Conservation (phyloP, 2,113 vertebrate species). For the Toxotes chatareus region DNA sequence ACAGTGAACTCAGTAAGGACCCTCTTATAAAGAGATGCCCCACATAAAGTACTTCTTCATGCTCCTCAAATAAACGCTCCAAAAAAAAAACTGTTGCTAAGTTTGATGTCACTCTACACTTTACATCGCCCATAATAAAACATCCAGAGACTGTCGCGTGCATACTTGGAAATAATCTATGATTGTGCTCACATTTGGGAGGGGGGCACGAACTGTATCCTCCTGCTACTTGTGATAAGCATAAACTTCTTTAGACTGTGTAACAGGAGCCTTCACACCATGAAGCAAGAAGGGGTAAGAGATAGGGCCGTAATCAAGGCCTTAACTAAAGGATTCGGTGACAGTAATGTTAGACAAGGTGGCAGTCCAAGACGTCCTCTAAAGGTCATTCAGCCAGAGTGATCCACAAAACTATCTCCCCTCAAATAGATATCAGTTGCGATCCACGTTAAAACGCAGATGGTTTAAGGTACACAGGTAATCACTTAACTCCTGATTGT, state of each 20-base stretch:
- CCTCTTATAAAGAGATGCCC: slow-evolving; percentile 18
- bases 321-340: slow-evolving; percentile 84
- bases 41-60: background rate
- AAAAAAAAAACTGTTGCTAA: slow-evolving; percentile 20
- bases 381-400: slow-evolving; percentile 77
- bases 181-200: slow-evolving; percentile 50
- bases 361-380: slow-evolving; percentile 68
- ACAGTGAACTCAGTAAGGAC: background rate
- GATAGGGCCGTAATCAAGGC: slow-evolving; percentile 81
- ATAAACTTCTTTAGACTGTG: slow-evolving; percentile 66
- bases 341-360: slow-evolving; percentile 81
- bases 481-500: slow-evolving; percentile 41
- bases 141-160: background rate
- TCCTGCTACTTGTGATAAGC: slow-evolving; percentile 59
- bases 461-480: slow-evolving; percentile 41
- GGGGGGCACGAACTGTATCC: background rate
- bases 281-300: slow-evolving; percentile 75
- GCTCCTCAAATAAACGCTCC: slow-evolving; percentile 33
- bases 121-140: background rate
- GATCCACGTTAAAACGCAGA: slow-evolving; percentile 7
- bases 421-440: slow-evolving; percentile 48
- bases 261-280: slow-evolving; percentile 79
- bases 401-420: slow-evolving; percentile 53
- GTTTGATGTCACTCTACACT: slow-evolving; percentile 22
- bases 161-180: slow-evolving; percentile 35